These are phyloP conservation scores for Rhadina sibilatrix DNA, from an alignment of 2,113 vertebrate genomes.

Conservation along the genomic window DNA sequence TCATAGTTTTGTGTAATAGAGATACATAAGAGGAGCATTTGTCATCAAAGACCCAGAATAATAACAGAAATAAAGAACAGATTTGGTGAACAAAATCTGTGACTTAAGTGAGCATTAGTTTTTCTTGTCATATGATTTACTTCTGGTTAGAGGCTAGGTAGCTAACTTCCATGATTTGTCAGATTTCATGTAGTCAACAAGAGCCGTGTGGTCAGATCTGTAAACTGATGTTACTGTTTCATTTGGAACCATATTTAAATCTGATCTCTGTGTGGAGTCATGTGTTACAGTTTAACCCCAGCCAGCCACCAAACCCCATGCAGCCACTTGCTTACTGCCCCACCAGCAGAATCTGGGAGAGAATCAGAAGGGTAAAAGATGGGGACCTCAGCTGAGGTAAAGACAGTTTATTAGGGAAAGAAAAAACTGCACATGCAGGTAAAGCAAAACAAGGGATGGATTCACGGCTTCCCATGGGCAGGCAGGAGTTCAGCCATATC, in stretches of 20 bases:
- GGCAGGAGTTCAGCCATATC: neutral
- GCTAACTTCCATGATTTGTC: neutral
- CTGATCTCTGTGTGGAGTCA: neutral
- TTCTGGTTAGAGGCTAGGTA: neutral
- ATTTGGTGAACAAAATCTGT: neutral
- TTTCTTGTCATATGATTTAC: neutral
- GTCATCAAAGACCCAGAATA: neutral
- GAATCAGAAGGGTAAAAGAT: neutral
- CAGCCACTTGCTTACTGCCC: fast-evolving
- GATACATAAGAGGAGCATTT: neutral
- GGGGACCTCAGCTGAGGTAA: neutral
- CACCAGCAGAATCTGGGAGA: neutral
- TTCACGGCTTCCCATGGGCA: neutral
- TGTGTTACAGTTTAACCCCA: neutral
- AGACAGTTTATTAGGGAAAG: neutral
- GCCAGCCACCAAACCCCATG: neutral
- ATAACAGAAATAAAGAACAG: neutral
- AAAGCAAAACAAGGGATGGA: neutral
- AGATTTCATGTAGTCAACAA: neutral
- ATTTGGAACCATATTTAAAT: neutral
- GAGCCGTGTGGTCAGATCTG: neutral
- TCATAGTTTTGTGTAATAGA: neutral
- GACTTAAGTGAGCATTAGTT: neutral
- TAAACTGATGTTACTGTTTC: neutral
- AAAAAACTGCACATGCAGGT: neutral